phyloP scores from a whole-genome alignment of 2,888 invertebrate genomes.

The Hoplodrina blanda region DNA sequence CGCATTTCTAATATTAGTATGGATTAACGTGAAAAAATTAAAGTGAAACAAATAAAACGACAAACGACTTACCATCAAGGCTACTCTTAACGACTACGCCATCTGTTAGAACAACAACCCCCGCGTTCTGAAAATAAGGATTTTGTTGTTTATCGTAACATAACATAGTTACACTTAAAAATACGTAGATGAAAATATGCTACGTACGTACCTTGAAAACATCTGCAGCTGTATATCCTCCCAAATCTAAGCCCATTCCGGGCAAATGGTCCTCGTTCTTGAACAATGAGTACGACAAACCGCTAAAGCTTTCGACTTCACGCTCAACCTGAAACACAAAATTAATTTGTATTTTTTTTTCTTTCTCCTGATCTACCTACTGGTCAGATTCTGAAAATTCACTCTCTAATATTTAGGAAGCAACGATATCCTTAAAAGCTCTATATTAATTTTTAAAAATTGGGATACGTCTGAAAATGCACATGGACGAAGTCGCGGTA shows the following conservation, averaged over 20 bases:
- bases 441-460: no score
- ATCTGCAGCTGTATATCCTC: constrained; percentile 80
- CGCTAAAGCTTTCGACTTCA: constrained; percentile 87
- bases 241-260: constrained; percentile 82
- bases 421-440: no score
- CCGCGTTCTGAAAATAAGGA: constrained; percentile 92
- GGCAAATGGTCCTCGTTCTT: constrained; percentile 85
- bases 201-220: constrained; percentile 79
- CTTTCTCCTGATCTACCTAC: no score
- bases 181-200: not conserved
- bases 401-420: no score
- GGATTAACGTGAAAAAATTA: not conserved
- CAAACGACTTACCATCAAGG: constrained; percentile 90
- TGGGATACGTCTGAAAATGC: no score
- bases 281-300: constrained; percentile 82
- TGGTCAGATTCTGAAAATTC: no score
- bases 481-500: no score
- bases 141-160: not conserved
- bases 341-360: not conserved
- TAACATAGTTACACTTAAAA: not conserved
- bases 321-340: constrained; percentile 79
- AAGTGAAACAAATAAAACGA: no score
- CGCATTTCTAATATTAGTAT: no score
- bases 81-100: constrained; percentile 91
- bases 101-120: constrained; percentile 94